A percentile compares a stretch with the other conserved stretches of the same genome.
Evolutionary conservation across 2,888 invertebrate species (phyloP).

Genomic region (Acanthosepion esculentum): DNA sequence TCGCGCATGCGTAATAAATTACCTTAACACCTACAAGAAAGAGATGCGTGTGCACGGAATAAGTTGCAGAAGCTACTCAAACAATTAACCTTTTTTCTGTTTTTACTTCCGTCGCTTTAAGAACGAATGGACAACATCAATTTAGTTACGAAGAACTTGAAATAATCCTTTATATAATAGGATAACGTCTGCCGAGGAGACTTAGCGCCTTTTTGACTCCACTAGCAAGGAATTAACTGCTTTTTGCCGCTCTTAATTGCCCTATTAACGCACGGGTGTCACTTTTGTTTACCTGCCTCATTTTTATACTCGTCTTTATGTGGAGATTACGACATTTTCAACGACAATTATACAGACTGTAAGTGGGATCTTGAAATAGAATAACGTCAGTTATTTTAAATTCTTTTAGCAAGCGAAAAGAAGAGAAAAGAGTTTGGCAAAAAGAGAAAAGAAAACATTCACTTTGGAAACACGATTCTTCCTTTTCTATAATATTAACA

Average conservation of each 20-base stretch:
- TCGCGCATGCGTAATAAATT: not conserved
- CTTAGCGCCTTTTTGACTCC: not conserved
- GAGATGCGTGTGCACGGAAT: not conserved
- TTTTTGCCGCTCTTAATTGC: not conserved
- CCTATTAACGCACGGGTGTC: not conserved
- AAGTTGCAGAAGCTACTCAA: not conserved
- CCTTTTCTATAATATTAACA: no score
- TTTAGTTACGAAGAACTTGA: not conserved
- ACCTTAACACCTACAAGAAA: not conserved
- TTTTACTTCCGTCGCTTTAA: not conserved
- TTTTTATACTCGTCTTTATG: not conserved
- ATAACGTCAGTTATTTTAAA: no score
- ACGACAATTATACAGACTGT: not conserved
- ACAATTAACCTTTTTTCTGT: not conserved
- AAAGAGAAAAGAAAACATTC: no score
- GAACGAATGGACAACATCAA: not conserved
- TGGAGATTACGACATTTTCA: not conserved
- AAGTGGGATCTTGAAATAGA: no score
- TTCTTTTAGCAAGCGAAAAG: no score
- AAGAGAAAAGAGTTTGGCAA: no score
- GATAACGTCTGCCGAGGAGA: not conserved
- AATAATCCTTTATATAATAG: not conserved
- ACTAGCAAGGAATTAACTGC: not conserved
- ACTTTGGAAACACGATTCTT: no score
- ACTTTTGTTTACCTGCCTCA: not conserved